A percentile compares a stretch with the other conserved stretches of the same genome.
These are phyloP conservation scores for Diachrysia chrysitis DNA, from an alignment of 2,888 invertebrate genomes.

Conservation along the genomic window DNA sequence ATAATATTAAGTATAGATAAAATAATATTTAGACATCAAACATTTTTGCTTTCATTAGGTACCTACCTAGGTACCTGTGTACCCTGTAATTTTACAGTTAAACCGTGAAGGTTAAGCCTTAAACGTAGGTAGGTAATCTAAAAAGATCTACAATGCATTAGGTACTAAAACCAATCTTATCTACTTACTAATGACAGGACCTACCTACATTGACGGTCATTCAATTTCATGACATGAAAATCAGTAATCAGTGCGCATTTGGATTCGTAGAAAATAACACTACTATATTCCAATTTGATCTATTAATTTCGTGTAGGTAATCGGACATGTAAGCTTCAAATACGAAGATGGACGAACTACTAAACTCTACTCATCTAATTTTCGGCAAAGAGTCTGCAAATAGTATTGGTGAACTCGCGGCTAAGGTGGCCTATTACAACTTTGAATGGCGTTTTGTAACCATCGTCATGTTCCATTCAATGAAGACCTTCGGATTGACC, in stretches of 20 bases:
- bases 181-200: constrained; percentile 39
- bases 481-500: constrained; percentile 61
- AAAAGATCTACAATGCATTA: constrained; percentile 52
- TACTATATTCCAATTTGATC: constrained; percentile 12
- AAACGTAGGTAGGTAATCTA: constrained; percentile 13
- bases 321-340: constrained; percentile 7
- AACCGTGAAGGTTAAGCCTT: neutral
- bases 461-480: constrained; percentile 65
- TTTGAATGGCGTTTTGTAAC: constrained; percentile 76
- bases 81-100: neutral
- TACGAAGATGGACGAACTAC: constrained; percentile 34
- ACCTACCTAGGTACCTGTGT: neutral
- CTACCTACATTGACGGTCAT: constrained; percentile 26
- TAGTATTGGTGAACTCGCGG: constrained; percentile 67
- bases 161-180: constrained; percentile 32
- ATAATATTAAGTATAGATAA: too few relatives aligned
- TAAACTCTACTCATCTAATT: constrained; percentile 49
- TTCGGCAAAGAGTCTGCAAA: constrained; percentile 48
- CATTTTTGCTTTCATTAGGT: neutral
- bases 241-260: constrained; percentile 32
- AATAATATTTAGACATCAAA: neutral
- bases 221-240: constrained; percentile 33
- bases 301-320: constrained; percentile 3
- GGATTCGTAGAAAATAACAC: constrained; percentile 24
- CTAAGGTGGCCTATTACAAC: constrained; percentile 74